phyloP scores from a whole-genome alignment of 1,140 invertebrate species.

The Leguminivora glycinivorella region DNA sequence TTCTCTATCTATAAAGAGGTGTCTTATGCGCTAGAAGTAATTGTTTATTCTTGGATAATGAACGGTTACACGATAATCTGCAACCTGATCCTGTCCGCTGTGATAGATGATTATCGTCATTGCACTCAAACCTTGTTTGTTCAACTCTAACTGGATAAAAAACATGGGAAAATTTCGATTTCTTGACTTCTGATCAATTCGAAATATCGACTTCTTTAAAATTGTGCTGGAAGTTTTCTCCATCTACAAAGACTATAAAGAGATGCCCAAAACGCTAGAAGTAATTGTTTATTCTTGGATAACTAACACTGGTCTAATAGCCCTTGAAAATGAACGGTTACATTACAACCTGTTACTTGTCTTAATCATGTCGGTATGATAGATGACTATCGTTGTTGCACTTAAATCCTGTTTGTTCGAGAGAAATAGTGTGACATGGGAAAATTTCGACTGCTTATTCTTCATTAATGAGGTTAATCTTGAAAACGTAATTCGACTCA shows the following conservation, averaged over 20 bases:
- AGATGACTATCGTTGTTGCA: background rate
- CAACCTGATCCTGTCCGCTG: conserved; percentile 3
- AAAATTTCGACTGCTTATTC: too few relatives aligned
- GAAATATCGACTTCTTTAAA: too few relatives aligned
- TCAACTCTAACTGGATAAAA: background rate
- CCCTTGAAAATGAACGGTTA: too few relatives aligned
- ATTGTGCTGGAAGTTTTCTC: too few relatives aligned
- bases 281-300: background rate
- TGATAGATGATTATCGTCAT: conserved; percentile 5
- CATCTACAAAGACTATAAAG: too few relatives aligned
- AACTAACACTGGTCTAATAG: too few relatives aligned
- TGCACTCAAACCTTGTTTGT: background rate
- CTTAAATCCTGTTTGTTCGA: background rate
- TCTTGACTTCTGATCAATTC: too few relatives aligned
- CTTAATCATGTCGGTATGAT: background rate
- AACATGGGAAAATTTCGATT: background rate
- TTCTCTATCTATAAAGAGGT: too few relatives aligned
- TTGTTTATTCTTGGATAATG: conserved; percentile 2
- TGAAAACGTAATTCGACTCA: too few relatives aligned
- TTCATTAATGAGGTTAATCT: too few relatives aligned
- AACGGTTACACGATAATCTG: background rate
- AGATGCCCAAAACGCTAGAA: too few relatives aligned
- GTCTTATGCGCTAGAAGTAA: too few relatives aligned
- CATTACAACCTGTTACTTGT: background rate
- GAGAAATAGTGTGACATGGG: background rate